Base-by-base conservation (phyloP, 2,888 invertebrate genomes). In the Amphipoea oculea region DNA sequence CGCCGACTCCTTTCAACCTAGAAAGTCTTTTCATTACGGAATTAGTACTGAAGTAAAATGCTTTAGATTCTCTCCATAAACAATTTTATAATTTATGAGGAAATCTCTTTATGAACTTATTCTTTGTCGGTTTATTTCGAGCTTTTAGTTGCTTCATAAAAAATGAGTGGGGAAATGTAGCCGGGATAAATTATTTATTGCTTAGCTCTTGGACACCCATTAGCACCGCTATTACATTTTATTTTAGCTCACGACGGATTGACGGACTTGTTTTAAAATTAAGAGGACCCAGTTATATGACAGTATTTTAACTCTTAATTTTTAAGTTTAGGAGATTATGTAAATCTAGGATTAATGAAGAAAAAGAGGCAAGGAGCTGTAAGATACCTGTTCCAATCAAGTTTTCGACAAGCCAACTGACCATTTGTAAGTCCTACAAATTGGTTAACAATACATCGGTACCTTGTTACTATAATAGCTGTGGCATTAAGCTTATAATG, bases 131-230 rank as follows among this genome's bases (percentile, higher is more conserved):
- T 81, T 84, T 89, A 84, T 83, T 86, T 85, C 78, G 83, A 90
- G 90, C 89, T 91, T 90, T 93, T 90, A 92, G 91, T 90, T 91
- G 87, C 89, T 91, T 90, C 92, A 93, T 93, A 92, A 93, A 92
- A 92, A 93, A 93, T 91, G 88, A 91, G 90, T 91, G 82, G 81
- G 78, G 88, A 88, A 93, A 92, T 92, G 87, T 89, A 86, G 88
- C 79, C 82, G 82, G 85, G 87, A 91, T 94, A 91, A 92, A 94
- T 93, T 91, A 93, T 94, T 95, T 93, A 94, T 92, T 88, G 89
- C 89, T 91, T 89, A 86, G 90, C 78, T 91, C 90, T 92, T 92
- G 90, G 89, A 89, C 89, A 89, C 88, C 93, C 92, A 93, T 94
- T 94, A 94, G 92, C 91, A 90, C 79, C 76, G 90, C 89, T 91